Base-by-base conservation (phyloP, 2,888 invertebrate genomes). In the Amblyteles armatorius region DNA sequence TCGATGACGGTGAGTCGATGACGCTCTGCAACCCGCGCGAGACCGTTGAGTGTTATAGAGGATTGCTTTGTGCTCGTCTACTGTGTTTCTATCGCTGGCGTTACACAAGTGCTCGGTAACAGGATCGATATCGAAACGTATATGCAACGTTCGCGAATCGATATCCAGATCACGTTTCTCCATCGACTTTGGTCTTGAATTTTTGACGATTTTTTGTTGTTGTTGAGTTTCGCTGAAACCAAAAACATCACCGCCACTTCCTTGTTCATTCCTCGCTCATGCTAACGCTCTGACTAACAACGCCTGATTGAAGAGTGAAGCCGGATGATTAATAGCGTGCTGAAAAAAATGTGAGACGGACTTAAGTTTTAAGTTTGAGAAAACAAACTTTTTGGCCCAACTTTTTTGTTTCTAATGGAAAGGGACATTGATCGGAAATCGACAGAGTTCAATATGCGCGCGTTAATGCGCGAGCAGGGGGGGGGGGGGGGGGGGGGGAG, bases 1-100 rank as follows among this genome's bases (percentile, higher is more conserved):
- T 91, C 84, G 94, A 94, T 87, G 94, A 95, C 89, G 95, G 95
- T 94, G 95, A 95, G 94, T 95, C 93, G n/a, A 55, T 68, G 77
- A 77, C 52, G 68, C 94, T 93, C 94, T 94, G 92, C 92, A 95
- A 89, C 93, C 76, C 60, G 60, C 60, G 60, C 76, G 63, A 71
- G 29, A 63, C 63, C 69, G 52, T 94, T 93, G 94, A 94, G 29
- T n/a, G 63, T 9, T 57, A 26, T 68, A 57, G 94, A 93, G 94
- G 87, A 93, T 95, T 89, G 91, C 95, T 92, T 94, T 94, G 91
- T 89, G 95, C 90, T 94, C 94, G 87, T 91, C 94, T 89, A 5
- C 44, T 94, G 94, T 90, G 94, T 94, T 92, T 65, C 77, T 65
- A 81, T 86, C 82, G 82, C 83, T 79, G 74, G 55, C 72, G 57